Evolutionary conservation across 1,140 invertebrate genomes (phyloP).

Genomic region (Psilanteris sp.): DNA sequence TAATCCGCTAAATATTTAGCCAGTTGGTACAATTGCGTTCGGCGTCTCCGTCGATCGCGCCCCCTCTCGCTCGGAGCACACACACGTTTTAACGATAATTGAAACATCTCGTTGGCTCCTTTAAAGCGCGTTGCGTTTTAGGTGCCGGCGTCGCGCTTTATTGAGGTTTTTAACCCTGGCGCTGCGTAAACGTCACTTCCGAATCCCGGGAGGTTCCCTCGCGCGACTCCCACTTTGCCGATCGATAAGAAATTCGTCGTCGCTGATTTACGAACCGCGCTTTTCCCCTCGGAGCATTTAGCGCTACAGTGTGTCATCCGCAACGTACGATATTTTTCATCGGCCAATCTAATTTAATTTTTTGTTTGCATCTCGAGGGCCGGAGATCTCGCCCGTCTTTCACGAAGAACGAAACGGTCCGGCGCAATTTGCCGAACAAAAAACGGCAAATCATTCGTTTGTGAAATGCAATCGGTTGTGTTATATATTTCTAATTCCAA

Average conservation of each 20-base stretch:
- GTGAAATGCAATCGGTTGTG: too few relatives aligned
- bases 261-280: constrained; percentile 53
- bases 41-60: neutral
- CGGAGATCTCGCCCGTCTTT: too few relatives aligned
- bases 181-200: constrained; percentile 36
- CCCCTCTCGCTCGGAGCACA: neutral
- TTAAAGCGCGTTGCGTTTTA: constrained; percentile 23
- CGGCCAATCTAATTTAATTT: constrained; percentile 29
- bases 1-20: constrained; percentile 42
- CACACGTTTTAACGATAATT: constrained; percentile 48
- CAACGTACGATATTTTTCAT: constrained; percentile 32
- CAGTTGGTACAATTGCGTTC: constrained; percentile 29
- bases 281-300: constrained; percentile 57
- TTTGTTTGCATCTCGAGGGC: too few relatives aligned
- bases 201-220: constrained; percentile 30
- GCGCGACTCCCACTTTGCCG: constrained; percentile 15
- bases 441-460: too few relatives aligned
- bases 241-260: constrained; percentile 60
- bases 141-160: constrained; percentile 36
- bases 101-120: constrained; percentile 42
- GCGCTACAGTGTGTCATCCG: constrained; percentile 43
- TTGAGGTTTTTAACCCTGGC: constrained; percentile 51
- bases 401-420: too few relatives aligned
- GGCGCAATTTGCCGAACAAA: too few relatives aligned
- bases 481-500: too few relatives aligned